Percentiles rank a stretch among this genome's conserved stretches.
These are phyloP conservation scores for Thinocorus orbignyianus DNA, from an alignment of 2,113 vertebrate genomes.

Conservation along the genomic window DNA sequence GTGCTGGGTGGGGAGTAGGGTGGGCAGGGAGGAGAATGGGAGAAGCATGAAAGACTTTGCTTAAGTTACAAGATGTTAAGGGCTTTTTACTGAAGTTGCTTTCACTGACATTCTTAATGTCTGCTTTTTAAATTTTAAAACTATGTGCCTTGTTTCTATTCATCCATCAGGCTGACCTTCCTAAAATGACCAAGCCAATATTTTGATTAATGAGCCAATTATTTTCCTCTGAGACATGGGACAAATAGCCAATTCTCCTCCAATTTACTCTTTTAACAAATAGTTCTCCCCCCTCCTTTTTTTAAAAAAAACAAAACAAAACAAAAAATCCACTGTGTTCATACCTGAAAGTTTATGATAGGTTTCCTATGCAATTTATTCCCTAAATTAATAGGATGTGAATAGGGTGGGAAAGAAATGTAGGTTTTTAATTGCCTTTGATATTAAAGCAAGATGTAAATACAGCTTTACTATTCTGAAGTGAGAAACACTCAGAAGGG, in stretches of 20 bases:
- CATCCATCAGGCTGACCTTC: slow-evolving; percentile 56
- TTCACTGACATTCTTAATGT: not conserved
- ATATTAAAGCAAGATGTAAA: slow-evolving; percentile 24
- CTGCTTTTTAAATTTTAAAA: not conserved
- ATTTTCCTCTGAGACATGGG: slow-evolving; percentile 63
- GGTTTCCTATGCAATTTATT: slow-evolving; percentile 58
- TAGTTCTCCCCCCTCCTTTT: not conserved
- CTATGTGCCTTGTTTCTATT: not conserved
- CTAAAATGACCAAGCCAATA: slow-evolving; percentile 57
- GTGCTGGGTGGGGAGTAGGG: too few species aligned
- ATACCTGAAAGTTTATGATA: slow-evolving; percentile 64
- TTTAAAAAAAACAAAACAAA: not conserved
- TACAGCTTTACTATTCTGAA: not conserved
- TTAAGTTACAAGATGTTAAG: not conserved
- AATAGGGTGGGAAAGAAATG: slow-evolving; percentile 38
- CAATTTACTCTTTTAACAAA: slow-evolving; percentile 71
- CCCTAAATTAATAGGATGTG: slow-evolving; percentile 59
- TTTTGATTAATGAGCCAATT: slow-evolving; percentile 77
- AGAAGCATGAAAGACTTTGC: not conserved
- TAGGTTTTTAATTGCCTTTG: slow-evolving; percentile 8
- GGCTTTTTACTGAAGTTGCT: not conserved
- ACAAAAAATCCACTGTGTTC: not conserved
- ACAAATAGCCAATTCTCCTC: slow-evolving; percentile 66
- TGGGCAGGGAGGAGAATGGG: not conserved
- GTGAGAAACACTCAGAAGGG: not conserved